These are phyloP conservation scores for Spea bombifrons DNA, from an alignment of 2,113 vertebrate genomes.

Conservation along the genomic window DNA sequence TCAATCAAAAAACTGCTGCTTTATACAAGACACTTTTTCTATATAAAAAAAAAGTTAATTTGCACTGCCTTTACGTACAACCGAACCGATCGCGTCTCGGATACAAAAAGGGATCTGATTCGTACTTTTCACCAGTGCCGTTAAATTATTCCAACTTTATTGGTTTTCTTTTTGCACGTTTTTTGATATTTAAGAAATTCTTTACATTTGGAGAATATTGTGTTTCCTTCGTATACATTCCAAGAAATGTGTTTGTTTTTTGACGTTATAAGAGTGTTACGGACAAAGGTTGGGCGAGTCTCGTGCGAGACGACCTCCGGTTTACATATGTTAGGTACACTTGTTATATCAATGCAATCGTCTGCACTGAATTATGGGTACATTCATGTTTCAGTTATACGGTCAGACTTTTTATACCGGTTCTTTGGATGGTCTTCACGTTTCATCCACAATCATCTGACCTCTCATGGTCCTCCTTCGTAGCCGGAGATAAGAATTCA, in stretches of 20 bases:
- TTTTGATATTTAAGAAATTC: background rate
- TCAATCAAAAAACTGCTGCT: background rate
- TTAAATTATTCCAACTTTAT: background rate
- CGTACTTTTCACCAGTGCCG: no score
- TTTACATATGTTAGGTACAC: constrained; percentile 21
- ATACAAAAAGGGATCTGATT: background rate
- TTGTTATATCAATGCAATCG: background rate
- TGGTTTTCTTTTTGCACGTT: background rate
- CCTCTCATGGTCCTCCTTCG: no score
- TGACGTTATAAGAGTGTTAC: background rate
- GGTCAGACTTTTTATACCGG: no score
- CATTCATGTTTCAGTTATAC: background rate
- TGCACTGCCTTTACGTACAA: constrained; percentile 19
- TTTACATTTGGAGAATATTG: no score
- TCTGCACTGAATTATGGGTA: constrained; percentile 2
- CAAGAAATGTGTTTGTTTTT: background rate
- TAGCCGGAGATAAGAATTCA: no score
- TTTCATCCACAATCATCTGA: background rate
- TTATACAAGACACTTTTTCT: background rate
- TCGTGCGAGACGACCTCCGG: background rate
- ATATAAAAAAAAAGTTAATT: background rate
- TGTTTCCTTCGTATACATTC: background rate
- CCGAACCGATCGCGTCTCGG: background rate
- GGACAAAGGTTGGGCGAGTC: background rate
- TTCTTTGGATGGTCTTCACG: no score